Base-by-base conservation (phyloP, 1,140 invertebrate species). In the Kradibia gibbosae region DNA sequence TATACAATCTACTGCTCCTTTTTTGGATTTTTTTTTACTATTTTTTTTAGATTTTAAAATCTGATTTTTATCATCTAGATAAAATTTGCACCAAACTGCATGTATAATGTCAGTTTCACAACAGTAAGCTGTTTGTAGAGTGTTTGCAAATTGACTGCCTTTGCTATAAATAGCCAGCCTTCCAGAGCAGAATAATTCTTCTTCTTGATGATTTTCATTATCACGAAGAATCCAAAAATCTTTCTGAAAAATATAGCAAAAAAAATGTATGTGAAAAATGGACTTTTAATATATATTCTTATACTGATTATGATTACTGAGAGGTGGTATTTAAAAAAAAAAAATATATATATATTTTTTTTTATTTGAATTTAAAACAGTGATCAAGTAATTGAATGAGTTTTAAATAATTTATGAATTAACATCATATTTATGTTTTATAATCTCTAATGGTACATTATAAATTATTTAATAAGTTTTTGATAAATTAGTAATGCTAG, bases 161-260 rank as follows among this genome's bases (percentile, higher is more conserved):
- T 93, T 93, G 4, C 93, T 94, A 94, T 96, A 97, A 34, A 98
- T 93, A 28, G 96, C 96, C 31, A 96, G 95, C 87, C 95, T 94
- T 10, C 95, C 96, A 84, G 94, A 95, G 17, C 97, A 94, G 92
- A 97, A 99, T 22, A 99, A 91, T 90, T 99, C 97, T 91, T 98
- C 97, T 91, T 98, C 97, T 85, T 87, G 88, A 53, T 84, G 86
- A 39, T 28, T 74, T 28, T 84, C 83, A 83, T 87, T 88, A 85
- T 95, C 93, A 62, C 95, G 90, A 50, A 96, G 92, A 60, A 88
- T 90, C 95, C 95, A 96, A 92, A 93, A 95, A 86, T 96, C 95
- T 84, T 92, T 91, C 84, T 90, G 67, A 4, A 86, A 62, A 82
- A 15, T 45, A 4, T 20, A 73, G n/a, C 57, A 53, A 45, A 42